phyloP scores from a whole-genome alignment of 1,140 invertebrate species.

The Magallana angulata region DNA sequence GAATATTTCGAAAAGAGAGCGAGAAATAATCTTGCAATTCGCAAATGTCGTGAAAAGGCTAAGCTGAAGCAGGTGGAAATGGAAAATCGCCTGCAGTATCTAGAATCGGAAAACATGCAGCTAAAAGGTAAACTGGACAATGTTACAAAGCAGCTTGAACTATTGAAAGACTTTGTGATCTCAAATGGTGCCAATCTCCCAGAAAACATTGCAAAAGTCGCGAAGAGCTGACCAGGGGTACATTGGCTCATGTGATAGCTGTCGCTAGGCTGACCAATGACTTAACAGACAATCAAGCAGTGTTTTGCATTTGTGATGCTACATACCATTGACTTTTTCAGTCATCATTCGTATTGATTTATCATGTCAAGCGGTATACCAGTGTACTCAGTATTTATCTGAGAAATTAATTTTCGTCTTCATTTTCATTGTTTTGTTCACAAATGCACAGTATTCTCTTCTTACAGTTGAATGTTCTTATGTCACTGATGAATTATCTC shows the following conservation, averaged over 20 bases:
- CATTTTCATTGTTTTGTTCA: no score
- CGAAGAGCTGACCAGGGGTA: constrained; percentile 22
- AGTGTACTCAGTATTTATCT: no score
- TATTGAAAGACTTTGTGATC: constrained; percentile 34
- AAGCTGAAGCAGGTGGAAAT: constrained; percentile 37
- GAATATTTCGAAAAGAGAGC: constrained; percentile 41
- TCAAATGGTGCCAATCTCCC: constrained; percentile 16
- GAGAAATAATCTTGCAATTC: constrained; percentile 44
- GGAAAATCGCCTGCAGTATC: constrained; percentile 14
- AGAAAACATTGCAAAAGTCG: constrained; percentile 33
- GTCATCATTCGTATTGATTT: no score
- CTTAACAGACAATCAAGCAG: background rate
- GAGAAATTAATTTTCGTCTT: no score
- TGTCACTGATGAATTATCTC: background rate
- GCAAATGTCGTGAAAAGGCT: constrained; percentile 40
- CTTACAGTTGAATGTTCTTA: no score
- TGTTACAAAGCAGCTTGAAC: constrained; percentile 10
- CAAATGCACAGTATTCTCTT: no score
- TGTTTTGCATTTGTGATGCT: background rate
- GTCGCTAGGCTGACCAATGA: background rate
- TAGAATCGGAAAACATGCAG: constrained; percentile 29
- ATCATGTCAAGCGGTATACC: no score
- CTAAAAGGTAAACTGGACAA: constrained; percentile 2
- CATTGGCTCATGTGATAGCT: background rate
- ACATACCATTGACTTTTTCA: no score